Evolutionary conservation across 2,888 invertebrate genomes (phyloP), one percentile per base, ranked within the genome.

Genomic region (Brachylomia viminalis): DNA sequence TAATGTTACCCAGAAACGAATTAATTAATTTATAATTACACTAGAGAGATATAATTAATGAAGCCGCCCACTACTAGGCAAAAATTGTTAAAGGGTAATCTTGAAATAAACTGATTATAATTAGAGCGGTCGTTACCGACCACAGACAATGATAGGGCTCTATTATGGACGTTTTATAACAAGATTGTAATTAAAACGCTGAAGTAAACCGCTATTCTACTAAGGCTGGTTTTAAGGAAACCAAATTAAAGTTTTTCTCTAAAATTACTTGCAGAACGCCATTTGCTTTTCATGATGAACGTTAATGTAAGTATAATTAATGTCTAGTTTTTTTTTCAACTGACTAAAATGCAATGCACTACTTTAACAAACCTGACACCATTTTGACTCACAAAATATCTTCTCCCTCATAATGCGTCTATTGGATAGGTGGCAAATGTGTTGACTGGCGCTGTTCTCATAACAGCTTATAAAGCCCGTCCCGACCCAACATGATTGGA

Each of bases 21-120:
- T 47, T 17, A 59, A 73, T 73, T 6, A 3, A 20, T 42, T n/a
- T 27, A 27, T 58, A 33, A 47, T 20, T 38, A 27, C 6, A 72
- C 17, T 54, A 30, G 5, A 42, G 30, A 76, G 4, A 54, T 64
- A 65, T 30, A 56, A 33, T 58, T 27, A 58, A n/a, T 20, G 17
- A 49, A 27, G 15, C 15, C 56, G 15, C n/a, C 54, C 17, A 42
- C 20, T 45, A 45, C 45, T 15, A 45, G 3, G 17, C 13, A 42
- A 49, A 65, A 49, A 42, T 30, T 47, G 54, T 38, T 47, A 68
- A 77, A 49, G 30, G 4, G n/a, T 23, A 59, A 52, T 52, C 62
- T 69, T 45, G 7, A 79, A 47, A 69, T 69, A 78, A 78, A 33
- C 27, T 56, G 42, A 13, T 58, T 49, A 58, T 64, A 72, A 64